A percentile compares a stretch with the other conserved stretches of the same genome.
Conservation (phyloP, 2,797 vertebrate genomes). For the Cossypha dichroa region DNA sequence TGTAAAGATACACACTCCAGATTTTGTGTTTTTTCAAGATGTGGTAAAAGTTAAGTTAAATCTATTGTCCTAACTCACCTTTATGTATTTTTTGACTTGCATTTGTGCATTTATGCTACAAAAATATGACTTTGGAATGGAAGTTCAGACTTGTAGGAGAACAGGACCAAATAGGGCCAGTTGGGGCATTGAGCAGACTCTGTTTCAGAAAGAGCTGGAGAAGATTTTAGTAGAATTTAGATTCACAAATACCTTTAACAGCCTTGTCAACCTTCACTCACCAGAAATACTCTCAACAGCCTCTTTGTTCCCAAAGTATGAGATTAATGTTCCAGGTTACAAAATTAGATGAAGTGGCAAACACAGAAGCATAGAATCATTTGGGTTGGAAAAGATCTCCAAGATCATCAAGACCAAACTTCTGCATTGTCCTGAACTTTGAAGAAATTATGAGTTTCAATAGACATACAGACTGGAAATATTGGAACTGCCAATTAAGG, state of each 20-base stretch:
- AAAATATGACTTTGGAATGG: not conserved
- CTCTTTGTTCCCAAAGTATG: not conserved
- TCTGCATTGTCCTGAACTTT: not conserved
- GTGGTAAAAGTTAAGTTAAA: not conserved
- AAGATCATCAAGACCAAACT: not conserved
- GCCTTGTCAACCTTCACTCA: not conserved
- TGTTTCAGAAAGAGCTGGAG: not conserved
- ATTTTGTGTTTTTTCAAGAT: not conserved
- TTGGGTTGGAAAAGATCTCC: not conserved
- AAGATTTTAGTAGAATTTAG: not conserved
- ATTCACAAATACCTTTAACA: not conserved
- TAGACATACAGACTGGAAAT: accelerated
- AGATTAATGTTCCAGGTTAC: not conserved
- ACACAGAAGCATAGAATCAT: not conserved
- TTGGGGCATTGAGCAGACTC: not conserved
- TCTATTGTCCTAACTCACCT: not conserved
- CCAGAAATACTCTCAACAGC: not conserved
- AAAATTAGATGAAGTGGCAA: not conserved
- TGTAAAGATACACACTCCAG: not conserved
- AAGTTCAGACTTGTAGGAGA: not conserved
- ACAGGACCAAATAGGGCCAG: not conserved
- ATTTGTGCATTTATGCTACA: not conserved
- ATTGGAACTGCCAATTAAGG: not conserved
- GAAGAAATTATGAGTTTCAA: not conserved
- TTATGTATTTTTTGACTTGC: not conserved